These are phyloP conservation scores for Tetraneura akinire DNA, from an alignment of 1,140 invertebrate species.

Conservation along the genomic window DNA sequence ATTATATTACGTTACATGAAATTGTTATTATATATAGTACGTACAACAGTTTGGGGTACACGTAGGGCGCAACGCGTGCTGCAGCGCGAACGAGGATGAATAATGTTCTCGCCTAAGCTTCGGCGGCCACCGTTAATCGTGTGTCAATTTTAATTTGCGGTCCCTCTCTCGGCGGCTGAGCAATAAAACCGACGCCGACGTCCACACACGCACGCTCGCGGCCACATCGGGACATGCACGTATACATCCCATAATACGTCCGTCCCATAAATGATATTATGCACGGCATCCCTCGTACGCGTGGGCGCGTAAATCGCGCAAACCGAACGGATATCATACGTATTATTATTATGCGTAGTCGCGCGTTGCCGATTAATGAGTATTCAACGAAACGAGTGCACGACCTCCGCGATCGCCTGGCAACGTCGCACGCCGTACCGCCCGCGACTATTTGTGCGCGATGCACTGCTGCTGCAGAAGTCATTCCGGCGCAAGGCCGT, in stretches of 20 bases:
- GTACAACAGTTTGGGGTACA: too few relatives aligned
- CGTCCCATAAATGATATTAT: background rate
- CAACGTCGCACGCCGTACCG: background rate
- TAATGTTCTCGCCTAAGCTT: background rate
- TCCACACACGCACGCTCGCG: background rate
- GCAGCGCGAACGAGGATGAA: background rate
- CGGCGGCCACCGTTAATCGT: conserved; percentile 10
- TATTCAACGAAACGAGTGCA: too few relatives aligned
- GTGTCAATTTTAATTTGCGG: conserved; percentile 46
- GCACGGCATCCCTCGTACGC: too few relatives aligned
- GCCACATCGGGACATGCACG: background rate
- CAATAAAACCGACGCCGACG: background rate
- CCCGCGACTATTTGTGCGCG: background rate
- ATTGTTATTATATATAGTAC: background rate
- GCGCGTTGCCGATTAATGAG: too few relatives aligned
- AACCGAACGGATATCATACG: too few relatives aligned
- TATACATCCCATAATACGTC: background rate
- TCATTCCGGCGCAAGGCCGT: too few relatives aligned
- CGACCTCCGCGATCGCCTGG: background rate
- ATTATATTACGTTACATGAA: background rate
- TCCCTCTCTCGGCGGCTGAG: background rate
- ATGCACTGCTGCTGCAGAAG: too few relatives aligned
- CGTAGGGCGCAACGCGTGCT: too few relatives aligned
- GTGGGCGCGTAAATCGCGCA: too few relatives aligned
- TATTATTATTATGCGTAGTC: too few relatives aligned